phyloP scores from a whole-genome alignment of 2,888 invertebrate species.

The Dicyrtomina minuta region DNA sequence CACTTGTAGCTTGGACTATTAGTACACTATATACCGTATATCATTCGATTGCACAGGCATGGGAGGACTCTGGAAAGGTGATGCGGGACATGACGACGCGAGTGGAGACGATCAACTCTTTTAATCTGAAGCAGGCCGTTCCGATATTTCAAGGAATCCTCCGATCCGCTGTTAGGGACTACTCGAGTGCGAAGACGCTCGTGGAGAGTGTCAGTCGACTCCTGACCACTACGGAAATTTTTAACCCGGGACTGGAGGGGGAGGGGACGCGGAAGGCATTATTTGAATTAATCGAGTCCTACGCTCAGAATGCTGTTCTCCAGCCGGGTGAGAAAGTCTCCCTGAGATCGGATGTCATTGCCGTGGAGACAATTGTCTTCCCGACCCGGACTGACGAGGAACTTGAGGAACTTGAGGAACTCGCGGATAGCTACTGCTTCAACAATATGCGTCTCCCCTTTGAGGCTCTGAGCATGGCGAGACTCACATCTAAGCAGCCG shows the following conservation, averaged over 20 bases:
- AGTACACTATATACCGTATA: too few species aligned
- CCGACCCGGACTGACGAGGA: neutral
- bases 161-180: constrained; percentile 20
- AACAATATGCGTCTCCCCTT: constrained; percentile 32
- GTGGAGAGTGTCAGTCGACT: constrained; percentile 39
- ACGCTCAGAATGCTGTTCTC: constrained; percentile 27
- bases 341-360: constrained; percentile 14
- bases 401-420: neutral
- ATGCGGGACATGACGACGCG: neutral
- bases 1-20: too few species aligned
- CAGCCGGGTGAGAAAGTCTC: constrained; percentile 37
- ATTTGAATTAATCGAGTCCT: constrained; percentile 24
- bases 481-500: constrained; percentile 26
- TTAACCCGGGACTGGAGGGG: constrained; percentile 8
- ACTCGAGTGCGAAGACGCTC: constrained; percentile 30
- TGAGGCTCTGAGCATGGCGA: constrained; percentile 38
- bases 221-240: constrained; percentile 27
- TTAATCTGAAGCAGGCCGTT: constrained; percentile 15
- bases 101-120: constrained; percentile 15
- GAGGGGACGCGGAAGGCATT: neutral
- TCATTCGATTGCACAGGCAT: too few species aligned
- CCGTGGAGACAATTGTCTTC: constrained; percentile 41
- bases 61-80: neutral
- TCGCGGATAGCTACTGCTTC: constrained; percentile 3
- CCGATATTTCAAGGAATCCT: constrained; percentile 3